Evolutionary conservation across 92 coral and sea anemone genomes (phyloP), one percentile per base, ranked within the genome.

Genomic region (Epizoanthus illoricatus): DNA sequence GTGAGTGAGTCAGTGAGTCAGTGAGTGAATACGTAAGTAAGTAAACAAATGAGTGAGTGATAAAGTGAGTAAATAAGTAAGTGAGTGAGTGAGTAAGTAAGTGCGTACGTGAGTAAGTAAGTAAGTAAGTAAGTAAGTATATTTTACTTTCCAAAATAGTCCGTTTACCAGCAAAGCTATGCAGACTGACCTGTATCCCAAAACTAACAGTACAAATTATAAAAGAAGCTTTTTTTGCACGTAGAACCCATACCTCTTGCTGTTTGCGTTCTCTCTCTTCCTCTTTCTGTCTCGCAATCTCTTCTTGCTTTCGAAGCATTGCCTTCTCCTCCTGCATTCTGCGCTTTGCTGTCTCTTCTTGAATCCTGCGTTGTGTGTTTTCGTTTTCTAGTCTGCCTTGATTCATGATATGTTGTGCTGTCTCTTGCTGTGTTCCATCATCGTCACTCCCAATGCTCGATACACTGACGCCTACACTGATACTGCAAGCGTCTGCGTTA

Each of bases 381-480:
- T 78, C 69, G 15, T 63, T 42, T 17, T 62, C 19, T 18, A 78
- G 21, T 63, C 65, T 63, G 43, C 21, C 71, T 47, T 45, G 82
- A 28, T 78, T 78, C 55, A 45, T 62, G 47, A 78, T 78, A 49
- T 63, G 72, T 20, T 78, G 71, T 19, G 71, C 82, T 23, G 82
- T 78, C 18, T 78, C 82, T 11, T 41, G 58, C 15, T 64, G 71
- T 12, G 45, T 15, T n/a, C 64, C 93, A 59, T 92, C 86, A 45
- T 94, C 93, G 36, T 85, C 90, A 76, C 88, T 91, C 36, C 95
- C 97, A 42, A 95, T 84, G 84, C 98, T 95, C 69, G 98, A 88
- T 7, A 93, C 94, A 81, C 95, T 92, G 61, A 95, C 84, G 55
- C 71, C 97, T 16, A 86, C 98, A 84, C 98, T 93, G 9, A 89